phyloP scores from a whole-genome alignment of 2,113 vertebrate genomes.

The Ammospiza caudacuta region DNA sequence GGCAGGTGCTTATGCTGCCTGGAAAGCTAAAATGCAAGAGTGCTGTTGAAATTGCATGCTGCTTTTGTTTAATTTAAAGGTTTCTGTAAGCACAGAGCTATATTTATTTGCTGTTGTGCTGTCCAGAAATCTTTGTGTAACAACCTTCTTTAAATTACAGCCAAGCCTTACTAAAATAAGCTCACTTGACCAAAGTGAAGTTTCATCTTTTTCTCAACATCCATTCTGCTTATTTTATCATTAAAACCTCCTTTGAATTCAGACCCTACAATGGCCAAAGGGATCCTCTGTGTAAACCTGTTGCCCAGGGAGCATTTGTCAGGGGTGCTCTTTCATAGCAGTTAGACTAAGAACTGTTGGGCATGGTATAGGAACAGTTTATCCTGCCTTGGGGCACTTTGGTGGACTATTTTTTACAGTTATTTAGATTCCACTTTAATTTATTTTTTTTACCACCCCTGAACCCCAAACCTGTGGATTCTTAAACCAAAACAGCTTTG shows the following conservation, averaged over 20 bases:
- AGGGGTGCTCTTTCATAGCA: not conserved
- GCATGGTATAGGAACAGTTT: not conserved
- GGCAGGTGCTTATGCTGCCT: not conserved
- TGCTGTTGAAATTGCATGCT: not conserved
- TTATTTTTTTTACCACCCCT: not conserved
- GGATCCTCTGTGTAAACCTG: not conserved
- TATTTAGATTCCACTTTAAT: not conserved
- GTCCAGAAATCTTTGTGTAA: not conserved
- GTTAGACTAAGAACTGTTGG: accelerated
- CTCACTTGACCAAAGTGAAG: not conserved
- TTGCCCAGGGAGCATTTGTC: not conserved
- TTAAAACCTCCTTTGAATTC: not conserved
- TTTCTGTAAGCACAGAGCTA: not conserved
- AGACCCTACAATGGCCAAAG: not conserved
- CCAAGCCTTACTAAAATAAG: not conserved
- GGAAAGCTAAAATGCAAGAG: not conserved
- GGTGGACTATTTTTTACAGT: not conserved
- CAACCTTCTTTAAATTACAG: not conserved
- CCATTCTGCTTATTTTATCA: not conserved
- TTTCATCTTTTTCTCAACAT: not conserved
- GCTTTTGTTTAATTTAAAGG: not conserved
- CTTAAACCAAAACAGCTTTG: not conserved
- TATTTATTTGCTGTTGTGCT: not conserved
- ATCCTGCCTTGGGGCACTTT: not conserved
- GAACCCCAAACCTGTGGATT: not conserved